Conservation (phyloP, 1,140 invertebrate genomes). For the Idris sp. region DNA sequence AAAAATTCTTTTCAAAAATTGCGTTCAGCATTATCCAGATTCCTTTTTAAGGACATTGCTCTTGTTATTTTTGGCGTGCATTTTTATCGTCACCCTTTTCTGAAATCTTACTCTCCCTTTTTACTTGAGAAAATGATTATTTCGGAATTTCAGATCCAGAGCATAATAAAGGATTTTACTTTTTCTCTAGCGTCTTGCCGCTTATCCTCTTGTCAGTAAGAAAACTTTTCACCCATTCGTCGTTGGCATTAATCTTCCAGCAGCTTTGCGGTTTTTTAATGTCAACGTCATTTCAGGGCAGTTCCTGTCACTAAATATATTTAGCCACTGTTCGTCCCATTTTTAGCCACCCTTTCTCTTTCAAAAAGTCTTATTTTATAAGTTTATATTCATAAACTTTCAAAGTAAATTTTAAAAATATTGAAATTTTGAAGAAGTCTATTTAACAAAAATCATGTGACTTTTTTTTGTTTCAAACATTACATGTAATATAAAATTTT, state of each 20-base stretch:
- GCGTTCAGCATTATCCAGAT: conserved; percentile 24
- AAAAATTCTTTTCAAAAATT: conserved; percentile 25
- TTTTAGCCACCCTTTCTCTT: conserved; percentile 36
- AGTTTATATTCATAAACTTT: too few relatives aligned
- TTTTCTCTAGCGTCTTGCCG: conserved; percentile 13
- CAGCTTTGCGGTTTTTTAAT: conserved; percentile 60
- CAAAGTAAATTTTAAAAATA: too few relatives aligned
- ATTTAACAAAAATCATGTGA: too few relatives aligned
- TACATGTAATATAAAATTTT: too few relatives aligned
- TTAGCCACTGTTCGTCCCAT: conserved; percentile 45
- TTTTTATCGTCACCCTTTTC: conserved; percentile 28
- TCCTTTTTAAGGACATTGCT: conserved; percentile 17
- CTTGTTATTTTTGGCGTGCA: conserved; percentile 2
- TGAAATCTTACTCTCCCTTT: conserved; percentile 33
- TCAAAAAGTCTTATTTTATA: background rate
- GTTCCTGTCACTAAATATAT: conserved; percentile 50
- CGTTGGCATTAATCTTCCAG: conserved; percentile 63
- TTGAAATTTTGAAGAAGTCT: too few relatives aligned
- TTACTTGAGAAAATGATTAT: conserved; percentile 38
- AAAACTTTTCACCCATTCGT: conserved; percentile 63
- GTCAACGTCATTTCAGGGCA: conserved; percentile 39
- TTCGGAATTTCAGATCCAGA: conserved; percentile 36
- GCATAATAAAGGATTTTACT: conserved; percentile 49
- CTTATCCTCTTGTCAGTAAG: conserved; percentile 30
- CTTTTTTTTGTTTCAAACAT: too few relatives aligned